phyloP scores from a whole-genome alignment of 2,113 vertebrate species.

The Amphiprion ocellaris region DNA sequence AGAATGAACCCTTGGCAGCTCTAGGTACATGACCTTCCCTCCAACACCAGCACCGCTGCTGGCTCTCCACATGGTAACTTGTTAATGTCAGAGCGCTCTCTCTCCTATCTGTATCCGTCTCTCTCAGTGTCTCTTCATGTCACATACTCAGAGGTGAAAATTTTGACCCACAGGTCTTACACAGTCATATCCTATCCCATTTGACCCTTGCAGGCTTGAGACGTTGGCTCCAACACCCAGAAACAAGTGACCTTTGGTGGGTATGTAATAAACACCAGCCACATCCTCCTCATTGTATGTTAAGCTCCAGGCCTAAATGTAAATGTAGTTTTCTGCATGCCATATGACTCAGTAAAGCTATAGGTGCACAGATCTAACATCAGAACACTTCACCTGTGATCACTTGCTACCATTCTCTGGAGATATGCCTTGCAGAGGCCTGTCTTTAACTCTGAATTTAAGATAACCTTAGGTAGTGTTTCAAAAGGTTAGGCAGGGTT shows the following conservation, averaged over 20 bases:
- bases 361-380: slow-evolving; percentile 1
- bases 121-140: slow-evolving; percentile 26
- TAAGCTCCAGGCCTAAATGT: slow-evolving; percentile 38
- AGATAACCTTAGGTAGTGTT: neutral
- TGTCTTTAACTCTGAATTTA: neutral
- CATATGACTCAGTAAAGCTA: slow-evolving; percentile 8
- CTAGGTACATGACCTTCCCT: slow-evolving; percentile 72
- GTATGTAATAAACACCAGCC: slow-evolving; percentile 56
- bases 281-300: slow-evolving; percentile 32
- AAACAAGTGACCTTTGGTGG: slow-evolving; percentile 67
- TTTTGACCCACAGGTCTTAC: slow-evolving; percentile 59
- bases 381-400: neutral
- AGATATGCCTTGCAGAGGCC: neutral
- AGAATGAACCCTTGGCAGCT: slow-evolving; percentile 60
- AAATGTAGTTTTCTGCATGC: slow-evolving; percentile 26
- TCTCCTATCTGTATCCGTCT: slow-evolving; percentile 28
- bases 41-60: slow-evolving; percentile 57
- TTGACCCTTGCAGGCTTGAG: slow-evolving; percentile 40
- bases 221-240: slow-evolving; percentile 45
- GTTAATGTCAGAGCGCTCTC: slow-evolving; percentile 61
- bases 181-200: slow-evolving; percentile 52
- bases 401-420: neutral
- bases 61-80: slow-evolving; percentile 66
- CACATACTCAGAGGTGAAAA: slow-evolving; percentile 42
- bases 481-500: neutral